These are phyloP conservation scores for Lycaena phlaeas DNA, from an alignment of 2,888 invertebrate genomes.

Conservation along the genomic window DNA sequence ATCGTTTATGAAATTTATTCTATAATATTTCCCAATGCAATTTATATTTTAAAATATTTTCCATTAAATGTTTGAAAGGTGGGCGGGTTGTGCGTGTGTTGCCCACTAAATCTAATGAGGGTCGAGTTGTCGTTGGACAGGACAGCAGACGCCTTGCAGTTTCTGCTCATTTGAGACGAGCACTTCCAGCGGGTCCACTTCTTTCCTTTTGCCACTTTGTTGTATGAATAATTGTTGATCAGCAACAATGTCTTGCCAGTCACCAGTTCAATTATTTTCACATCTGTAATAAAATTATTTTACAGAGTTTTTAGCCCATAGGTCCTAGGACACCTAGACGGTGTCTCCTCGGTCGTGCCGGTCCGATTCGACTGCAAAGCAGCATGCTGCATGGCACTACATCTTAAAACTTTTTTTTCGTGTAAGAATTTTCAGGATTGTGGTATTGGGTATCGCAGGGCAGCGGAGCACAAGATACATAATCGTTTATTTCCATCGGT, in stretches of 20 bases:
- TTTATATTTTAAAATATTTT: background rate
- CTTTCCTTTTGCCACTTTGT: background rate
- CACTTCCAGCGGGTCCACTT: background rate
- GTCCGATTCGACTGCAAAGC: too few species aligned
- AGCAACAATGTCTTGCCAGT: background rate
- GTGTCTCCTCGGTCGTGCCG: too few species aligned
- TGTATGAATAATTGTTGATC: background rate
- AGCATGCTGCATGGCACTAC: too few species aligned
- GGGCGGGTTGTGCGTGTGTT: slow-evolving; percentile 22
- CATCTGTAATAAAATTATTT: background rate
- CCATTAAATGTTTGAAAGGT: slow-evolving; percentile 7
- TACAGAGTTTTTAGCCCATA: too few species aligned
- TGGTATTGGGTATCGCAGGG: too few species aligned
- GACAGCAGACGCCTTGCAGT: background rate
- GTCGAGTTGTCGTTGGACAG: slow-evolving; percentile 8
- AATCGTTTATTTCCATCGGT: too few species aligned
- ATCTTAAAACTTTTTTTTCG: too few species aligned
- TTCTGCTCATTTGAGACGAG: slow-evolving; percentile 1
- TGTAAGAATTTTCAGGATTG: too few species aligned
- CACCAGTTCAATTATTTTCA: background rate
- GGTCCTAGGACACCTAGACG: too few species aligned
- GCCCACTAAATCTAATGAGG: slow-evolving; percentile 17
- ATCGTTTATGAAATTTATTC: too few species aligned
- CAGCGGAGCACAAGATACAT: too few species aligned
- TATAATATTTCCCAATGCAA: too few species aligned